A percentile compares a stretch with the other conserved stretches of the same genome.
phyloP scores from a whole-genome alignment of 1,140 invertebrate genomes.

The Psilanteris sp. region DNA sequence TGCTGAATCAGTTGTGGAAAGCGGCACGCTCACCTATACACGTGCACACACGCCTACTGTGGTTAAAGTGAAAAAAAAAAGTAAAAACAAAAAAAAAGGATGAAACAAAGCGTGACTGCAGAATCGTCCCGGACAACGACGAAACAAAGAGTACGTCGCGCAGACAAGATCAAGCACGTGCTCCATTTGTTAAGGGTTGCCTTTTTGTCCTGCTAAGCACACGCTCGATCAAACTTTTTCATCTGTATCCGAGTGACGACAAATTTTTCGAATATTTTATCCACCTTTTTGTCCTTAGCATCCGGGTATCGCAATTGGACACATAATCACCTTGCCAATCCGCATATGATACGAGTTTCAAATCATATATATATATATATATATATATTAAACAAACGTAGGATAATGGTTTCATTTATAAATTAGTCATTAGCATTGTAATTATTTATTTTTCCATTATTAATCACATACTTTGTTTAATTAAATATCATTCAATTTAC shows the following conservation, averaged over 20 bases:
- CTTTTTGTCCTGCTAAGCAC: slow-evolving; percentile 3
- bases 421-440: too few relatives aligned
- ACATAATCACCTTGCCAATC: too few relatives aligned
- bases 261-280: not conserved
- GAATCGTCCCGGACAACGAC: slow-evolving; percentile 27
- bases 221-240: slow-evolving; percentile 9
- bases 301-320: too few relatives aligned
- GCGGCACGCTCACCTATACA: not conserved
- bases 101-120: slow-evolving; percentile 27
- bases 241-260: not conserved
- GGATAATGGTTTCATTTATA: too few relatives aligned
- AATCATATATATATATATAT: too few relatives aligned
- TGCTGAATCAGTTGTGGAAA: slow-evolving; percentile 22
- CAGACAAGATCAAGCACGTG: slow-evolving; percentile 49
- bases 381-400: too few relatives aligned
- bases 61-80: slow-evolving; percentile 32
- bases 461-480: too few relatives aligned
- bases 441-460: too few relatives aligned
- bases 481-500: too few relatives aligned
- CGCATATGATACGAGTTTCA: too few relatives aligned
- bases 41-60: slow-evolving; percentile 1
- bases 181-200: slow-evolving; percentile 20
- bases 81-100: slow-evolving; percentile 6
- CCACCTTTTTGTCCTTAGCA: too few relatives aligned
- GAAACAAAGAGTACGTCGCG: slow-evolving; percentile 31